Conservation (phyloP, 92 coral and sea anemone species). For the Umimayanthus kanabou region DNA sequence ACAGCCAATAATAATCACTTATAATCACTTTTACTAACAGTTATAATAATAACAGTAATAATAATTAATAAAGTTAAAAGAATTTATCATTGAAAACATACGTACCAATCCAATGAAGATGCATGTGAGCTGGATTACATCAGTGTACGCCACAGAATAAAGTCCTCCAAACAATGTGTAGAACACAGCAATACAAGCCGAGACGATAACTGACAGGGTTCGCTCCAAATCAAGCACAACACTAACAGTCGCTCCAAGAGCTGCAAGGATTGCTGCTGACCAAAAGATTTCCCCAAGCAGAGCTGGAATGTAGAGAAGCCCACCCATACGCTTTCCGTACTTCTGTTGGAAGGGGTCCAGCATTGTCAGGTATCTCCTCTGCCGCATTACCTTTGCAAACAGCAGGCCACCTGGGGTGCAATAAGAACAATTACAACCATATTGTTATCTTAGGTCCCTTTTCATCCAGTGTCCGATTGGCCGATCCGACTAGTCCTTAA, state of each 20-base stretch:
- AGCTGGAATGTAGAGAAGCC: constrained; percentile 88
- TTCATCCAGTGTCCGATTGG: background rate
- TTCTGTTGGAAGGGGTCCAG: constrained; percentile 88
- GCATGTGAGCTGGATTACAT: constrained; percentile 87
- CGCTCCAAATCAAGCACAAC: constrained; percentile 82
- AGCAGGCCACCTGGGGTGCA: constrained; percentile 70
- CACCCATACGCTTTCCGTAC: constrained; percentile 90
- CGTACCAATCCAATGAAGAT: constrained; percentile 90
- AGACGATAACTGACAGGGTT: constrained; percentile 67
- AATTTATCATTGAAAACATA: too few relatives aligned
- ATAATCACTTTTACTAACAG: too few relatives aligned
- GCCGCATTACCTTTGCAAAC: constrained; percentile 90
- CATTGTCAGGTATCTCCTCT: constrained; percentile 81
- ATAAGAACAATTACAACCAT: background rate
- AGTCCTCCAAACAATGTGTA: constrained; percentile 92
- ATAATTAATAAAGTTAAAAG: too few relatives aligned
- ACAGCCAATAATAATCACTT: too few relatives aligned
- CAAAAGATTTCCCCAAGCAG: constrained; percentile 90
- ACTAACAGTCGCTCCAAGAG: constrained; percentile 93
- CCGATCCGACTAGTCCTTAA: too few relatives aligned
- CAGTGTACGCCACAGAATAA: constrained; percentile 94
- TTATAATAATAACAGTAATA: too few relatives aligned
- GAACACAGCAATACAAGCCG: constrained; percentile 81
- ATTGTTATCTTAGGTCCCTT: background rate
- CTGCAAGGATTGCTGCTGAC: constrained; percentile 95